Percentiles rank a stretch among this genome's conserved stretches.
Conservation (phyloP, 2,113 vertebrate species). For the Podarcis raffonei region DNA sequence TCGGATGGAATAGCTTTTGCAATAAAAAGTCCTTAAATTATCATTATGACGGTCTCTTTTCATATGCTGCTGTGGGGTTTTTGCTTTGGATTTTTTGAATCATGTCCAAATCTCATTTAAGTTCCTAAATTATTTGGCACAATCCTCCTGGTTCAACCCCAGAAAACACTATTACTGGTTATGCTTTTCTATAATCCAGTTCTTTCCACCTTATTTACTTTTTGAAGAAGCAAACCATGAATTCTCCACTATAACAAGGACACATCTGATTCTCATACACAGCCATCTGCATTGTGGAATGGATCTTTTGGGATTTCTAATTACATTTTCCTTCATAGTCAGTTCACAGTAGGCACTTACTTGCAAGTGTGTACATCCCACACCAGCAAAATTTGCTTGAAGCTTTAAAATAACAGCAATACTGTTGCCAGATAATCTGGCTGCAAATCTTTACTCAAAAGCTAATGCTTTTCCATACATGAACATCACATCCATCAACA, state of each 20-base stretch:
- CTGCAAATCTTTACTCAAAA: not conserved
- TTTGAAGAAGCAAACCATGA: not conserved
- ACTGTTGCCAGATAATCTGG: not conserved
- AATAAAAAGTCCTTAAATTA: conserved; percentile 3
- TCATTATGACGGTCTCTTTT: not conserved
- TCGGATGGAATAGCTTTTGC: not conserved
- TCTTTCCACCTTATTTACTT: not conserved
- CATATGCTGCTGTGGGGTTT: not conserved
- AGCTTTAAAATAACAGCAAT: not conserved
- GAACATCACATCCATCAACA: not conserved
- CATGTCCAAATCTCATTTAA: not conserved
- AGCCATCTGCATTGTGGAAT: not conserved
- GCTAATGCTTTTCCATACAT: not conserved
- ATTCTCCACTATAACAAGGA: not conserved
- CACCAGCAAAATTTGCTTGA: not conserved
- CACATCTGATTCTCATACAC: not conserved
- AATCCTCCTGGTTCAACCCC: not conserved
- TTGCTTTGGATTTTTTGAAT: not conserved
- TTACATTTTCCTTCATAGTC: not conserved
- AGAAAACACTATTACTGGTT: not conserved
- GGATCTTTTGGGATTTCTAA: not conserved
- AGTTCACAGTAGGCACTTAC: not conserved
- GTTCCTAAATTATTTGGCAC: not conserved
- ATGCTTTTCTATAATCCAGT: not conserved
- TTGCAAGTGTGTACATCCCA: not conserved